A percentile compares a stretch with the other conserved stretches of the same genome.
phyloP scores from a whole-genome alignment of 2,113 vertebrate species.

The Vombatus ursinus region DNA sequence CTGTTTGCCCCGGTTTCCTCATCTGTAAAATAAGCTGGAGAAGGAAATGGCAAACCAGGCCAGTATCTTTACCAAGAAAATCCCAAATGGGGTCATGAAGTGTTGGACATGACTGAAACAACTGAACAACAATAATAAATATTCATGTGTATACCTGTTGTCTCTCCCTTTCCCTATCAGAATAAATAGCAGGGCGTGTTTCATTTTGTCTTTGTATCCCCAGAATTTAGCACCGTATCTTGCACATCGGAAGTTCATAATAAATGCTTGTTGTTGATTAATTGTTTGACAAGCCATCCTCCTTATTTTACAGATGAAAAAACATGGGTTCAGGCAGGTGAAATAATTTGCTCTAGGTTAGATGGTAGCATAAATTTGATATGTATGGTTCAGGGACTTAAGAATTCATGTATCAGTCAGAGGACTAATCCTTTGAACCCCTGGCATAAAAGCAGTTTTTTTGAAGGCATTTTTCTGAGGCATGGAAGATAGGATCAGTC shows the following conservation, averaged over 20 bases:
- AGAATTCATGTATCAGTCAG: not conserved
- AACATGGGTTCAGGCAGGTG: not conserved
- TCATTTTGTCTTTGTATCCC: not conserved
- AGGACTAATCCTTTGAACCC: not conserved
- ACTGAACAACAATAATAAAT: too few species aligned
- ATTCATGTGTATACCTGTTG: not conserved
- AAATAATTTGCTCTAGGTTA: not conserved
- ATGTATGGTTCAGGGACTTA: not conserved
- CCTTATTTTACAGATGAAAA: not conserved
- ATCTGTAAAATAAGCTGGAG: not conserved
- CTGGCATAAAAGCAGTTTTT: slow-evolving; percentile 24
- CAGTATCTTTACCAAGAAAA: not conserved
- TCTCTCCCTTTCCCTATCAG: not conserved
- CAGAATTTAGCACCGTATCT: not conserved
- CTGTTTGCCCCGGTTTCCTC: not conserved
- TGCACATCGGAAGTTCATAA: not conserved
- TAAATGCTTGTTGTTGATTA: not conserved
- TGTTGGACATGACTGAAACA: not conserved
- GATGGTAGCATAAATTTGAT: not conserved
- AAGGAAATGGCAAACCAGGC: not conserved
- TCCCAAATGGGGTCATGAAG: not conserved
- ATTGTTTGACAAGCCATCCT: not conserved
- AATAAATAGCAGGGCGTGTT: not conserved
- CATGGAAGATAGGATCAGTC: not conserved
- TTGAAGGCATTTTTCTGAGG: not conserved